These are phyloP conservation scores for Abscondita cerata DNA, from an alignment of 2,888 invertebrate genomes.

Conservation along the genomic window DNA sequence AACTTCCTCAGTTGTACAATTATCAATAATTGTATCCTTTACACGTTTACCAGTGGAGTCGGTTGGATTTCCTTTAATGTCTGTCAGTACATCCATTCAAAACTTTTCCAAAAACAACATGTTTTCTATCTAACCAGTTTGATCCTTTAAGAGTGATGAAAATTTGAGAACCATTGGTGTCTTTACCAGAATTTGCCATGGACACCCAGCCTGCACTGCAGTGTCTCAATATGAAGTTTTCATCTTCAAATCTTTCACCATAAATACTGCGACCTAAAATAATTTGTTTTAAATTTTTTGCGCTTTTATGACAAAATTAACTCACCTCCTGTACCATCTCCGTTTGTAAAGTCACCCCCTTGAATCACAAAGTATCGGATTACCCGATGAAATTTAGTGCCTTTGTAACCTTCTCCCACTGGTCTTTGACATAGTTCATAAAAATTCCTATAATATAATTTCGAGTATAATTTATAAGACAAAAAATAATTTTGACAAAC, in stretches of 20 bases:
- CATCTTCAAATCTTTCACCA: slow-evolving; percentile 91
- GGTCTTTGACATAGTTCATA: slow-evolving; percentile 77
- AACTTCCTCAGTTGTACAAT: slow-evolving; percentile 77
- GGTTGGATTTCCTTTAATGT: slow-evolving; percentile 79
- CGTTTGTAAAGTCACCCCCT: slow-evolving; percentile 94
- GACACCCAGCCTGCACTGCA: slow-evolving; percentile 97
- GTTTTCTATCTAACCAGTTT: slow-evolving; percentile 90
- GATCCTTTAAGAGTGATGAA: slow-evolving; percentile 92
- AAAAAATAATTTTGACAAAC: background rate
- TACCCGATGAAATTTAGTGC: slow-evolving; percentile 88
- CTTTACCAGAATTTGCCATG: slow-evolving; percentile 98
- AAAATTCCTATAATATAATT: slow-evolving; percentile 90
- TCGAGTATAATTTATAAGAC: slow-evolving; percentile 26
- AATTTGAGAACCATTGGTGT: slow-evolving; percentile 98
- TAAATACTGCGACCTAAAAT: slow-evolving; percentile 84
- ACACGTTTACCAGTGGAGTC: slow-evolving; percentile 80
- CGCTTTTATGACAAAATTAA: background rate
- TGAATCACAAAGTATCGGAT: slow-evolving; percentile 95
- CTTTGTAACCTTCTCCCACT: slow-evolving; percentile 85
- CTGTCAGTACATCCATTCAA: slow-evolving; percentile 83
- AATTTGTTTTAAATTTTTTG: slow-evolving; percentile 2
- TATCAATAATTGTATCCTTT: slow-evolving; percentile 82
- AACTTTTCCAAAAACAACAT: slow-evolving; percentile 98
- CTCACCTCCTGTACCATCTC: slow-evolving; percentile 91
- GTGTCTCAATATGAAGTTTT: slow-evolving; percentile 97